A percentile compares a stretch with the other conserved stretches of the same genome.
Conservation (phyloP, 1,140 invertebrate species). For the Doryteuthis pealeii region DNA sequence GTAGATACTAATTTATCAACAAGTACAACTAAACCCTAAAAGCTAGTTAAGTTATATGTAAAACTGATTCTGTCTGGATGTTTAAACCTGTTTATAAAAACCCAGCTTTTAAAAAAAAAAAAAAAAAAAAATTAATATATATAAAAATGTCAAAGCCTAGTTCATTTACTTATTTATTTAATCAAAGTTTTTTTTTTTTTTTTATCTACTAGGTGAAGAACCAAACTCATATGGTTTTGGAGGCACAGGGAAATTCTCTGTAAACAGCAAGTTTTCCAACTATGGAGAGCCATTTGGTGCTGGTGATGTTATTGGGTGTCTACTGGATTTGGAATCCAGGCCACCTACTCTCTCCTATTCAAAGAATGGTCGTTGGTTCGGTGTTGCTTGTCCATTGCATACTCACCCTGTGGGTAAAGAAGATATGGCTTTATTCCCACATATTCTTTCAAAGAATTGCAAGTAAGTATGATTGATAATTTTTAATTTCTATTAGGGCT, state of each 20-base stretch:
- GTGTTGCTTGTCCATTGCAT: conserved; percentile 61
- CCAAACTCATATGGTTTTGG: conserved; percentile 80
- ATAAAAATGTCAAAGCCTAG: too few relatives aligned
- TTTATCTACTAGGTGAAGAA: conserved; percentile 64
- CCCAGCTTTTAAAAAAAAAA: too few relatives aligned
- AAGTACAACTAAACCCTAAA: too few relatives aligned
- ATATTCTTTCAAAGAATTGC: conserved; percentile 81
- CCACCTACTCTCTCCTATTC: conserved; percentile 72
- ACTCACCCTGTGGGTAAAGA: conserved; percentile 49
- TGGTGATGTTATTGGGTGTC: conserved; percentile 77
- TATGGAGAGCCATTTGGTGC: conserved; percentile 72
- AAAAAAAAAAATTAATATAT: too few relatives aligned
- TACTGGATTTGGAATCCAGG: conserved; percentile 64
- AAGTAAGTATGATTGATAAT: too few relatives aligned
- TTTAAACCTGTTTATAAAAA: too few relatives aligned
- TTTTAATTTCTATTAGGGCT: too few relatives aligned
- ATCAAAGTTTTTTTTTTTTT: neutral
- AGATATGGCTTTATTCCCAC: conserved; percentile 75
- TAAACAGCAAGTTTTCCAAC: conserved; percentile 72
- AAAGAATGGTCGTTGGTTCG: conserved; percentile 77
- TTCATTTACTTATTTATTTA: neutral
- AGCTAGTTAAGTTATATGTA: too few relatives aligned
- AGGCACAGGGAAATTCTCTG: conserved; percentile 75
- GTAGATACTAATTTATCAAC: too few relatives aligned
- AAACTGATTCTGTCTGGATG: too few relatives aligned